These are phyloP conservation scores for Oreonectes daqikongensis DNA, from an alignment of 2,797 vertebrate genomes.

Conservation along the genomic window DNA sequence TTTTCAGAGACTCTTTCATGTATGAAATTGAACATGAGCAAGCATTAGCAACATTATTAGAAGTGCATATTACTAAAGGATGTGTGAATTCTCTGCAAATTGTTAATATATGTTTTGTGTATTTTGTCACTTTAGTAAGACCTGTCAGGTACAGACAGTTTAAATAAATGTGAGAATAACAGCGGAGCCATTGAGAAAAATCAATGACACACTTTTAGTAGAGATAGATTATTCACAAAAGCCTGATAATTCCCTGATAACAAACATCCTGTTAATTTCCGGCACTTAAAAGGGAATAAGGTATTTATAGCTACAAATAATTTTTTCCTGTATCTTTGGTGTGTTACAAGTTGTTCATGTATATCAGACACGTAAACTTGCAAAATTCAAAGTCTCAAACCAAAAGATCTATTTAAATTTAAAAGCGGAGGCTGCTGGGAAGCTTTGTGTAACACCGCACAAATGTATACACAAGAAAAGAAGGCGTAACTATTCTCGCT, in stretches of 20 bases:
- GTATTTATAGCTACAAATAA: conserved; percentile 13
- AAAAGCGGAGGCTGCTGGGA: too few relatives aligned
- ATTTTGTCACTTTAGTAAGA: neutral
- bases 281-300: conserved; percentile 12
- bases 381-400: too few relatives aligned
- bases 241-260: neutral
- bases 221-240: conserved; percentile 8
- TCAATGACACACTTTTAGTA: neutral
- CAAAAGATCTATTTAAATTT: too few relatives aligned
- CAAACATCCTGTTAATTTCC: conserved; percentile 23
- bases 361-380: too few relatives aligned
- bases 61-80: neutral
- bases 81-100: neutral
- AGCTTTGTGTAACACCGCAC: too few relatives aligned
- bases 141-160: neutral
- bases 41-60: neutral
- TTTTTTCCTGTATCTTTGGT: too few relatives aligned
- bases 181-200: neutral
- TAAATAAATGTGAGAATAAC: neutral
- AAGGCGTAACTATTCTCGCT: too few relatives aligned
- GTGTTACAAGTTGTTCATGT: too few relatives aligned
- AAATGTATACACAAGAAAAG: too few relatives aligned
- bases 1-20: neutral
- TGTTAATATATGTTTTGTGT: conserved; percentile 1
- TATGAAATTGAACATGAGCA: neutral